A percentile compares a stretch with the other conserved stretches of the same genome.
These are phyloP conservation scores for Neomorphus geoffroyi DNA, from an alignment of 2,797 vertebrate genomes.

Conservation along the genomic window DNA sequence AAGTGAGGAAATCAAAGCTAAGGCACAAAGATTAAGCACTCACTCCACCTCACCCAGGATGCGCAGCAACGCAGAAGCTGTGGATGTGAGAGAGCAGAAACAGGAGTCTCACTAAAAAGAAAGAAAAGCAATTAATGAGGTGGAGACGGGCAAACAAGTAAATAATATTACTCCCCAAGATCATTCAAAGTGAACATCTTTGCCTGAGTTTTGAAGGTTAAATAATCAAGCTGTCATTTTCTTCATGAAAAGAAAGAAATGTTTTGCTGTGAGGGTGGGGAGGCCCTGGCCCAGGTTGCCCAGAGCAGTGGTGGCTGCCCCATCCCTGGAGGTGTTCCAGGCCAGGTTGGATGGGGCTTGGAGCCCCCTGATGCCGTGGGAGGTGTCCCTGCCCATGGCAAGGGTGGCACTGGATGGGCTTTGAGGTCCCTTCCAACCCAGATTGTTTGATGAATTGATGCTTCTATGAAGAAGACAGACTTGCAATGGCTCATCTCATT, in stretches of 20 bases:
- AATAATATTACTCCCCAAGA: neutral
- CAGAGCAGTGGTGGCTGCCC: too few relatives aligned
- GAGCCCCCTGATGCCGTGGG: too few relatives aligned
- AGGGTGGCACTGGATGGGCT: too few relatives aligned
- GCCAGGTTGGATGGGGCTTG: too few relatives aligned
- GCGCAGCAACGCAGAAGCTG: rapidly evolving
- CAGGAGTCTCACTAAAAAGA: neutral
- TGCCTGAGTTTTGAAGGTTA: neutral
- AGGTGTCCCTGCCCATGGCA: too few relatives aligned
- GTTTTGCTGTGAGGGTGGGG: too few relatives aligned
- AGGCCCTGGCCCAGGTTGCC: too few relatives aligned
- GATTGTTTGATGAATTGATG: too few relatives aligned
- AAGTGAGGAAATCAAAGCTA: neutral
- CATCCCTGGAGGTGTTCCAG: too few relatives aligned
- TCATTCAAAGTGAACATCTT: neutral
- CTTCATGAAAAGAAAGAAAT: neutral
- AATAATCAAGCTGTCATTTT: neutral
- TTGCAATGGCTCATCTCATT: too few relatives aligned
- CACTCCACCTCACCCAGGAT: neutral
- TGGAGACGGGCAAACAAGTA: neutral
- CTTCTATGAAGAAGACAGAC: too few relatives aligned
- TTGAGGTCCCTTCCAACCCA: too few relatives aligned
- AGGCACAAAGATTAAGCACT: neutral
- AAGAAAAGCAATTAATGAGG: neutral
- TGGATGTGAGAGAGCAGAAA: neutral